Evolutionary conservation across 2,888 invertebrate species (phyloP).

Genomic region (Candidula unifasciata): DNA sequence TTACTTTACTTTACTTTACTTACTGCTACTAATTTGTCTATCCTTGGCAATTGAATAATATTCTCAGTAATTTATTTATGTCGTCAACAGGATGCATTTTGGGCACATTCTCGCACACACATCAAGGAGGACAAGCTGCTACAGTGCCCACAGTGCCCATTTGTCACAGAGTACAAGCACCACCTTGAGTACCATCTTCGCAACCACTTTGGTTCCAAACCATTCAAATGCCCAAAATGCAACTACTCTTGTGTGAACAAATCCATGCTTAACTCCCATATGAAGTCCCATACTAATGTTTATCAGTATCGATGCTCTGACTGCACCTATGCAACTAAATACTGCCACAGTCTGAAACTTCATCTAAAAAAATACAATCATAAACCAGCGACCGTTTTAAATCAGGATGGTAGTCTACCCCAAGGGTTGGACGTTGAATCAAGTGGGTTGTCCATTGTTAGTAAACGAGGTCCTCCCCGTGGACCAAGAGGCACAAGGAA

Average conservation of each 20-base stretch:
- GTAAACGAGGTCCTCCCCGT: conserved; percentile 76
- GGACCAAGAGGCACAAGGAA: conserved; percentile 73
- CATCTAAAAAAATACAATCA: conserved; percentile 95
- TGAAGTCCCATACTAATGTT: conserved; percentile 91
- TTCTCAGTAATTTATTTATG: neutral
- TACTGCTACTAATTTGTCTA: no score
- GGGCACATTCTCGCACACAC: conserved; percentile 92
- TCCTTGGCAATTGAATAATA: no score
- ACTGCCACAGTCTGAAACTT: conserved; percentile 96
- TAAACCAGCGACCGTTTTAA: conserved; percentile 88
- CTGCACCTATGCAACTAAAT: conserved; percentile 97
- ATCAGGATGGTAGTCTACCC: conserved; percentile 77
- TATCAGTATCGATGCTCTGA: conserved; percentile 95
- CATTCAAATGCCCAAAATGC: conserved; percentile 94
- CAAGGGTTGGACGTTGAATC: conserved; percentile 73
- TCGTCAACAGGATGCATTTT: conserved; percentile 84
- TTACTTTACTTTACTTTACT: no score
- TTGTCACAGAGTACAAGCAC: conserved; percentile 99
- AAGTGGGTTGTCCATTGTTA: conserved; percentile 71
- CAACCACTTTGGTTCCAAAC: conserved; percentile 96
- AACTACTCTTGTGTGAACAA: conserved; percentile 78
- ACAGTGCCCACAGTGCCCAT: conserved; percentile 93
- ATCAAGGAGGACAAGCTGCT: conserved; percentile 95
- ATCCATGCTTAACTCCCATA: conserved; percentile 98
- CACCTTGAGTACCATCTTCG: conserved; percentile 96